Evolutionary conservation across 2,888 invertebrate genomes (phyloP).

Genomic region (Lycophotia porphyrea): DNA sequence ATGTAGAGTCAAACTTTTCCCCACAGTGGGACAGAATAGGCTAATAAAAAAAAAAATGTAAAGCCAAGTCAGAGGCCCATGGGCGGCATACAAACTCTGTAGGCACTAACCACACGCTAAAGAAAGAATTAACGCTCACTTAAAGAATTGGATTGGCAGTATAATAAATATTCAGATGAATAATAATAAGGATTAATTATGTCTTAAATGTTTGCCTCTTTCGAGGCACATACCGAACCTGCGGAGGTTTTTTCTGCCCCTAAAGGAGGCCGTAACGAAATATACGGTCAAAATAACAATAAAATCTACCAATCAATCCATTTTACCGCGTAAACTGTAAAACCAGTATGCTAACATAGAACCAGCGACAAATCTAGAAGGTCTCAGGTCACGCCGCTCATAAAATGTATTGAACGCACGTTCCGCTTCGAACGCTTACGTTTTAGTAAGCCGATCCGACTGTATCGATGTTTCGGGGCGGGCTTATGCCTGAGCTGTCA

Average conservation of each 20-base stretch:
- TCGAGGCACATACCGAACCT: background rate
- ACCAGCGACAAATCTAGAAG: conserved; percentile 13
- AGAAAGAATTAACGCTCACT: no score
- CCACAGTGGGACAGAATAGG: no score
- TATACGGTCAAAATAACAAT: conserved; percentile 1
- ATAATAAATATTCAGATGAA: no score
- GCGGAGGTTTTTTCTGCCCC: background rate
- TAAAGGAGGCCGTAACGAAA: background rate
- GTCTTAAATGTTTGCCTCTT: background rate
- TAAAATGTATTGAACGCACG: conserved; percentile 86
- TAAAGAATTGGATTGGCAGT: background rate
- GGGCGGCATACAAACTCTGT: no score
- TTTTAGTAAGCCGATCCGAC: conserved; percentile 75
- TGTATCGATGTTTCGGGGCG: conserved; percentile 65
- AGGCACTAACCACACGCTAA: no score
- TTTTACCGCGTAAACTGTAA: background rate
- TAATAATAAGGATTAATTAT: background rate
- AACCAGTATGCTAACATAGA: background rate
- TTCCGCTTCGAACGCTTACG: conserved; percentile 75
- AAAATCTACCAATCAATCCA: conserved; percentile 12
- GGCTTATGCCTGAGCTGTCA: conserved; percentile 51
- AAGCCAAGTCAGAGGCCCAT: no score
- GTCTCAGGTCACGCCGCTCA: conserved; percentile 63
- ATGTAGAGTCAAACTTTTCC: no score
- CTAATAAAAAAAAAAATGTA: no score